Evolutionary conservation across 2,113 vertebrate species (phyloP).

Genomic region (Callipepla squamata): DNA sequence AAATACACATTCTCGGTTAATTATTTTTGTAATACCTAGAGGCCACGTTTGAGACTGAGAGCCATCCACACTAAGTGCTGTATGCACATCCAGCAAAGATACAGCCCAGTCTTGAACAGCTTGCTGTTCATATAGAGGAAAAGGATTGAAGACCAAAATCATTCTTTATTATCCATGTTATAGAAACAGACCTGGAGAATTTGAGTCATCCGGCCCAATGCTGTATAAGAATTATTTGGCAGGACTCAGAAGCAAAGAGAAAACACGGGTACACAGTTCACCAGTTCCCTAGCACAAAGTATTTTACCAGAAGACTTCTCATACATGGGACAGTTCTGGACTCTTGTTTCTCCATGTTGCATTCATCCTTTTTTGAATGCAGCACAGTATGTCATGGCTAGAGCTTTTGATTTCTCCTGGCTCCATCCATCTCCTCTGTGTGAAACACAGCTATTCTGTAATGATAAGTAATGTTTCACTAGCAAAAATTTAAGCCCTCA

Average conservation of each 20-base stretch:
- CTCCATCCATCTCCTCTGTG: neutral
- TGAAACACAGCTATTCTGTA: neutral
- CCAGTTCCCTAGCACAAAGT: neutral
- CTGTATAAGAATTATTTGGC: constrained; percentile 18
- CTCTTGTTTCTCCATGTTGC: neutral
- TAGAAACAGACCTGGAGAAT: constrained; percentile 13
- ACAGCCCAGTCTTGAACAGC: neutral
- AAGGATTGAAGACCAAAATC: neutral
- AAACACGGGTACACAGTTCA: neutral
- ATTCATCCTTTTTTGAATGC: neutral
- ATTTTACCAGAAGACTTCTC: neutral
- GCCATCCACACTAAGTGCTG: neutral
- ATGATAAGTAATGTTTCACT: neutral
- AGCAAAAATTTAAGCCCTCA: neutral
- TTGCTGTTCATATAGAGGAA: neutral
- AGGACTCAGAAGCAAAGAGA: neutral
- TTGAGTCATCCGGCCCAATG: neutral
- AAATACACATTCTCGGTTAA: constrained; percentile 19
- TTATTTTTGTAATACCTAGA: constrained; percentile 13
- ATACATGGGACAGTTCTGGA: neutral
- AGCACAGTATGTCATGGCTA: neutral
- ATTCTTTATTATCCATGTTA: neutral
- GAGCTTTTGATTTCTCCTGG: neutral
- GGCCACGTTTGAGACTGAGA: neutral
- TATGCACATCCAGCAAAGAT: neutral